These are phyloP conservation scores for Sarotherodon lohbergeri DNA, from an alignment of 2,113 vertebrate genomes.

Conservation along the genomic window DNA sequence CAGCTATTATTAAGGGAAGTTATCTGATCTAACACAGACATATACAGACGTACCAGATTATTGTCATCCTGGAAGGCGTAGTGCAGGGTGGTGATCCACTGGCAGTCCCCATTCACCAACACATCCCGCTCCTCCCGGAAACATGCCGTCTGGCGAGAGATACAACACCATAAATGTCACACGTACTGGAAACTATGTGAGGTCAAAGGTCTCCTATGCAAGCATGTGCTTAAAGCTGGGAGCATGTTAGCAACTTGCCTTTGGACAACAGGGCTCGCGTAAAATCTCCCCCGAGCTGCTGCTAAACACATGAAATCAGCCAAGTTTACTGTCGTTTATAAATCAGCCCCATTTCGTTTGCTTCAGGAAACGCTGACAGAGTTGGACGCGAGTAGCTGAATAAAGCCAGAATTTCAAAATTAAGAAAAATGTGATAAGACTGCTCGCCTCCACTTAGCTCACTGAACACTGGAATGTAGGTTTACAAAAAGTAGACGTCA, in stretches of 20 bases:
- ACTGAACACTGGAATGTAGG: not conserved
- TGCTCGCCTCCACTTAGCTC: not conserved
- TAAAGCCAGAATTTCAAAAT: not conserved
- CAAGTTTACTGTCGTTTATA: not conserved
- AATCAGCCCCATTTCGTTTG: not conserved
- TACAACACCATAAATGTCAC: not conserved
- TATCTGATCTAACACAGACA: slow-evolving; percentile 6
- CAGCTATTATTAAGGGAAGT: not conserved
- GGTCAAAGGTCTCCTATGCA: not conserved
- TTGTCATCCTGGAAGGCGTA: slow-evolving; percentile 99
- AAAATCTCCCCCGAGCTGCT: not conserved
- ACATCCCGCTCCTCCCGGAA: slow-evolving; percentile 97
- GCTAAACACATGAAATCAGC: not conserved
- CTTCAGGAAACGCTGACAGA: not conserved
- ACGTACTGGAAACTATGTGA: not conserved
- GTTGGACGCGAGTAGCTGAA: not conserved
- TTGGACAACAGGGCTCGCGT: not conserved
- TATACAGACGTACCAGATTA: slow-evolving; percentile 81
- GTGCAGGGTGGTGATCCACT: slow-evolving; percentile 98
- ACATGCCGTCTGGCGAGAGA: slow-evolving; percentile 85
- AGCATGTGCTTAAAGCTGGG: not conserved
- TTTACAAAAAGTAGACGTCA: not conserved
- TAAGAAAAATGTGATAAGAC: not conserved
- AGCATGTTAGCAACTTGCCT: not conserved
- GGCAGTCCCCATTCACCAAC: slow-evolving; percentile 91